A percentile compares a stretch with the other conserved stretches of the same genome.
These are phyloP conservation scores for Drosophila nigricruria DNA, from an alignment of 2,888 invertebrate species.

Conservation along the genomic window DNA sequence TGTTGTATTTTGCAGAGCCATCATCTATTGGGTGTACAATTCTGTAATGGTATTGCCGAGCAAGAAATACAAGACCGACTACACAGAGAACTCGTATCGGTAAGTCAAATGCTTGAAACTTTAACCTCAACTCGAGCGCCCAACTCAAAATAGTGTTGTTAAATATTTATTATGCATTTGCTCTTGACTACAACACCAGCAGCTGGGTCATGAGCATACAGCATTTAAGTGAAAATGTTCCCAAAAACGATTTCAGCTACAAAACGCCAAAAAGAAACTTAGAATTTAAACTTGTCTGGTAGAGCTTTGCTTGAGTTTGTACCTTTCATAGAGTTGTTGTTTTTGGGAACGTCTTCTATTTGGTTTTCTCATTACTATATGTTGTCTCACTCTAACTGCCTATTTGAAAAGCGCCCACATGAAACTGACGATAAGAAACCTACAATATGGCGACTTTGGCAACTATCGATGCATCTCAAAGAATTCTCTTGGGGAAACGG, in stretches of 20 bases:
- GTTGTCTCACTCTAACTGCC: conserved; percentile 27
- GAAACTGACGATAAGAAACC: conserved; percentile 94
- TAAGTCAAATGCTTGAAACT: conserved; percentile 70
- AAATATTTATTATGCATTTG: conserved; percentile 75
- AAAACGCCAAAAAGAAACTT: not conserved
- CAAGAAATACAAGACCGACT: conserved; percentile 94
- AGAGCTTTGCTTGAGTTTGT: not conserved
- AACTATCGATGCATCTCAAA: conserved; percentile 97
- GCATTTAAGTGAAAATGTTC: conserved; percentile 14
- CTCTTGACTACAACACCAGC: conserved; percentile 43
- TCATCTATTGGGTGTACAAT: conserved; percentile 96
- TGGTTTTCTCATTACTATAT: conserved; percentile 14
- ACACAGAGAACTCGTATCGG: conserved; percentile 94
- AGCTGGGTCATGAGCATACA: conserved; percentile 30
- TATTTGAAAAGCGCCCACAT: conserved; percentile 89
- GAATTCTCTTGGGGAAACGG: conserved; percentile 96
- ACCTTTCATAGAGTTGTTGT: not conserved
- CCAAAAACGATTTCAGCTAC: conserved; percentile 3
- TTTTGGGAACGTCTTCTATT: conserved; percentile 16
- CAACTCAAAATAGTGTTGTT: conserved; percentile 46
- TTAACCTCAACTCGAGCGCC: conserved; percentile 2
- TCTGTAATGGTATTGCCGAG: conserved; percentile 95
- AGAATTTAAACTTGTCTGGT: not conserved
- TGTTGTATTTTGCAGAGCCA: conserved; percentile 87
- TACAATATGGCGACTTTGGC: conserved; percentile 94